Percentiles rank a stretch among this genome's conserved stretches.
Evolutionary conservation across 1,140 invertebrate genomes (phyloP).

Genomic region (Lordiphosa stackelbergi): DNA sequence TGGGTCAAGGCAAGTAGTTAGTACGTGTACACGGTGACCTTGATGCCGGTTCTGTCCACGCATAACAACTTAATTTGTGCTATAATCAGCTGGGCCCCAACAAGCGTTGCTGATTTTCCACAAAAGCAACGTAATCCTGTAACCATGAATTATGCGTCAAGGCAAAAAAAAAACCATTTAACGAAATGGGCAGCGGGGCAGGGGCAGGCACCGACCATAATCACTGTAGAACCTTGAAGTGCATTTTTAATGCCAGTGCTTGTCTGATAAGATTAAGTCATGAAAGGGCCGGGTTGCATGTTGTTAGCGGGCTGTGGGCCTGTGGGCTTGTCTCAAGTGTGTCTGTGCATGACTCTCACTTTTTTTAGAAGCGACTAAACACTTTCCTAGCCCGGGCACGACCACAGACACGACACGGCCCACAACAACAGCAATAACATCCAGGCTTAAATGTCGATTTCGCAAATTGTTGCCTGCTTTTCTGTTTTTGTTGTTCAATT

Average conservation of each 20-base stretch:
- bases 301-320: slow-evolving; percentile 48
- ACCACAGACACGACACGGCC: neutral
- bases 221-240: slow-evolving; percentile 70
- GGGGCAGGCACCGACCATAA: slow-evolving; percentile 39
- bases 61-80: slow-evolving; percentile 63
- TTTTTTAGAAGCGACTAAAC: slow-evolving; percentile 30
- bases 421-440: slow-evolving; percentile 7
- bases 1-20: slow-evolving; percentile 55
- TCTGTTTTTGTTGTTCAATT: slow-evolving; percentile 43
- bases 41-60: slow-evolving; percentile 43
- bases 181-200: slow-evolving; percentile 54
- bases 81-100: slow-evolving; percentile 27
- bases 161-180: slow-evolving; percentile 58
- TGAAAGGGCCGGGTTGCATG: slow-evolving; percentile 49
- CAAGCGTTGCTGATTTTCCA: slow-evolving; percentile 71
- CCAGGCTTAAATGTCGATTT: slow-evolving; percentile 69
- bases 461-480: slow-evolving; percentile 60
- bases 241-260: slow-evolving; percentile 74
- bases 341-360: slow-evolving; percentile 71
- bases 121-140: slow-evolving; percentile 62
- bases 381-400: slow-evolving; percentile 7
- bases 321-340: slow-evolving; percentile 71
- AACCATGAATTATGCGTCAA: slow-evolving; percentile 66
- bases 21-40: slow-evolving; percentile 22
- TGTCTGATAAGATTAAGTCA: slow-evolving; percentile 74